Base-by-base conservation (phyloP, 2,888 invertebrate species). In the Eustalomyia histrio region DNA sequence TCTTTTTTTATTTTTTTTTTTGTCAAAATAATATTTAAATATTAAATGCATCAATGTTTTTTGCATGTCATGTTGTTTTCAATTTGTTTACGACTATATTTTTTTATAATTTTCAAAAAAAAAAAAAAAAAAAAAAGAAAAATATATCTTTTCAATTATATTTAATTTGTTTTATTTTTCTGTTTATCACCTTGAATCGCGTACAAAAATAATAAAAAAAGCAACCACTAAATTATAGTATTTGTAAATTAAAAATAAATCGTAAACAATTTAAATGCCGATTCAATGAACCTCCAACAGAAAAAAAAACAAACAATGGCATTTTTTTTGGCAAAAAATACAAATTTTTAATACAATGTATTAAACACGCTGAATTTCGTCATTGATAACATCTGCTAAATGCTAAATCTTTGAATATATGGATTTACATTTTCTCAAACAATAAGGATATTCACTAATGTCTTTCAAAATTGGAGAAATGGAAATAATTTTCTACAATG, bases 171-270 rank as follows among this genome's bases (percentile, higher is more conserved):
- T 69, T 35, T 55, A 29, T 68, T 63, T 29, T 61, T 60, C 29
- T 71, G 71, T 78, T 78, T 55, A 78, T 78, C 78, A 78, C 78
- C 78, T 78, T 78, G 72, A 78, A 55, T 72, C 35, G 58, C 52
- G 64, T 47, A 6, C n/a, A 47, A n/a, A 47, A n/a, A 47, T n/a
- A 47, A 14, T 14, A 43, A 43, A 43, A 43, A 43, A 35, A 35
- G 1, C 3, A 43, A 47, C 43, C n/a, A 39, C 39, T 14, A 39
- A 29, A 39, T 39, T 12, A 39, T 47, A 39, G 14, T 39, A 39
- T 39, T 39, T 39, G 39, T 39, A 47, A n/a, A n/a, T 4, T 2
- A 47, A 47, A 47, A 47, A 47, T 47, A 47, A 47, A 47, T 47
- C 6, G 43, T 47, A 29, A 33, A 50, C 10, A 33, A 64, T 16